Percentiles rank a stretch among this genome's conserved stretches.
These are phyloP conservation scores for Hephaestus fuliginosus DNA, from an alignment of 2,797 vertebrate genomes.

Conservation along the genomic window DNA sequence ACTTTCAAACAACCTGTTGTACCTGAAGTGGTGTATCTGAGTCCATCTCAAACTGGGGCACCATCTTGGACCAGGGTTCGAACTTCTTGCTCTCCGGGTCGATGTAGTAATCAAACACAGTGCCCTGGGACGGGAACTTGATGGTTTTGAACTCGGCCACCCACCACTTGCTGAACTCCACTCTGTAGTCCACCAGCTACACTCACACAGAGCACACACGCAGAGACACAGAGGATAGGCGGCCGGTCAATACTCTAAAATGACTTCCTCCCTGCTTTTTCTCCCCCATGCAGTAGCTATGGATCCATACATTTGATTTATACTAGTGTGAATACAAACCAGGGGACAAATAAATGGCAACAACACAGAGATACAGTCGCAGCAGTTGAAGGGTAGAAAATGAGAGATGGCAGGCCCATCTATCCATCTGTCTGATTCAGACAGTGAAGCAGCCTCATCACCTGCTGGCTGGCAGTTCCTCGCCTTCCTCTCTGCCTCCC, in stretches of 20 bases:
- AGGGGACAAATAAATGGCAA: slow-evolving; percentile 49
- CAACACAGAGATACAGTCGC: slow-evolving; percentile 45
- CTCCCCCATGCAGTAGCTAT: slow-evolving; percentile 52
- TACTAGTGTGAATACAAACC: slow-evolving; percentile 59
- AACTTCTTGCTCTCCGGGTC: slow-evolving; percentile 94
- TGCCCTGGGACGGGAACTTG: slow-evolving; percentile 97
- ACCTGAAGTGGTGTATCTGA: slow-evolving; percentile 93
- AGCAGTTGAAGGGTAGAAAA: slow-evolving; percentile 65
- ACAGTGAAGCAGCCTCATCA: slow-evolving; percentile 63
- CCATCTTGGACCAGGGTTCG: slow-evolving; percentile 94
- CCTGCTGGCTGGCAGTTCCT: slow-evolving; percentile 57
- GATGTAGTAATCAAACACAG: slow-evolving; percentile 95
- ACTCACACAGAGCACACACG: slow-evolving; percentile 61
- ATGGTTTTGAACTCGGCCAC: slow-evolving; percentile 93
- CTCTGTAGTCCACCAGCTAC: slow-evolving; percentile 93
- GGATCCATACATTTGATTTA: slow-evolving; percentile 63
- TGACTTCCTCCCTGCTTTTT: slow-evolving; percentile 57
- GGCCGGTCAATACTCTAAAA: slow-evolving; percentile 67
- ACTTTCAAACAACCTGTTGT: not conserved
- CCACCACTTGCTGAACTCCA: slow-evolving; percentile 99
- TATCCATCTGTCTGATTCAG: slow-evolving; percentile 64
- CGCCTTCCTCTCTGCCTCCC: slow-evolving; percentile 46
- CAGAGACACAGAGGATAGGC: slow-evolving; percentile 50
- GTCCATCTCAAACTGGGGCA: slow-evolving; percentile 93
- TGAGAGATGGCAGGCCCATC: slow-evolving; percentile 70